phyloP scores from a whole-genome alignment of 2,888 invertebrate genomes.

The Anticlea derivata region DNA sequence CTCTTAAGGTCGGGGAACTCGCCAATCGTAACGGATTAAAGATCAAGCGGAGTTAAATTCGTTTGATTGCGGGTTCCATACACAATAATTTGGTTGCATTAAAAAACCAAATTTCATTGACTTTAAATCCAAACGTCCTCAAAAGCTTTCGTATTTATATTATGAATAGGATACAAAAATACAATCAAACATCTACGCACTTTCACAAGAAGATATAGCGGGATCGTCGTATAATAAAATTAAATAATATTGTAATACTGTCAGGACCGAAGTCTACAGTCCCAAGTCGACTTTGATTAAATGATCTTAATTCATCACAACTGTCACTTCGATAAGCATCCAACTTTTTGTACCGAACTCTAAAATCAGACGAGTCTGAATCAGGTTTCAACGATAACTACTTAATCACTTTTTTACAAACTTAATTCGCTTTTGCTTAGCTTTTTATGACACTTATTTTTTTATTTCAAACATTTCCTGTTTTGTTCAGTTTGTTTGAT shows the following conservation, averaged over 20 bases:
- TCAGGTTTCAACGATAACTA: conserved; percentile 31
- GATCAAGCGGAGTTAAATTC: conserved; percentile 3
- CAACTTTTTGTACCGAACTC: conserved; percentile 27
- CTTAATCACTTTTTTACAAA: conserved; percentile 32
- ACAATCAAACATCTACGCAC: too few species aligned
- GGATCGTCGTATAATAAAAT: too few species aligned
- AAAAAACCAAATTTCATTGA: background rate
- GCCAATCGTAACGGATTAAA: conserved; percentile 17
- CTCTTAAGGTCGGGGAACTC: conserved; percentile 22
- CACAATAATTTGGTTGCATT: background rate
- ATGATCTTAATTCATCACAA: conserved; percentile 18
- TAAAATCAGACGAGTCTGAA: conserved; percentile 21
- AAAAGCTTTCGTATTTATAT: too few species aligned
- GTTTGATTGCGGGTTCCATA: conserved; percentile 22
- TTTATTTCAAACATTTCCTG: conserved; percentile 28
- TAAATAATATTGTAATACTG: too few species aligned
- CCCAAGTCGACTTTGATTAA: conserved; percentile 6
- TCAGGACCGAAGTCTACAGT: background rate
- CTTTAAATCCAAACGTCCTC: background rate
- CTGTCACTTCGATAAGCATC: conserved; percentile 26
- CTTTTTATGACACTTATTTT: conserved; percentile 28
- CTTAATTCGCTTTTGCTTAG: conserved; percentile 24
- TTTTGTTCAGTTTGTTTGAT: conserved; percentile 19
- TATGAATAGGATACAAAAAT: too few species aligned
- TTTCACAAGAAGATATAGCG: too few species aligned